phyloP scores from a whole-genome alignment of 2,888 invertebrate species.

The Apeira syringaria region DNA sequence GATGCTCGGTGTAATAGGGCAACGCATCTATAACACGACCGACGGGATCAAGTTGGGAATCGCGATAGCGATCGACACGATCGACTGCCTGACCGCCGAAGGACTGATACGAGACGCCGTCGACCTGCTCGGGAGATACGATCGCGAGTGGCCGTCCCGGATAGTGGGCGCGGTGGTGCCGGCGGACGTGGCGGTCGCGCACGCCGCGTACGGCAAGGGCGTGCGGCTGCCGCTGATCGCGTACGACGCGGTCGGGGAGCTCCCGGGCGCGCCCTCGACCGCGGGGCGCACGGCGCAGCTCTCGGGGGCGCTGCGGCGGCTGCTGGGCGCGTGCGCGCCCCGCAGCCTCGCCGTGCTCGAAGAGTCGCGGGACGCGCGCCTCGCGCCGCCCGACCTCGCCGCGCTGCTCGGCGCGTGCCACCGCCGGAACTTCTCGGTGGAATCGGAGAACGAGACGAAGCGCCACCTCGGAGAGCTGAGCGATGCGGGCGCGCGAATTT shows the following conservation, averaged over 20 bases:
- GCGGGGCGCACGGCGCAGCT: constrained; percentile 12
- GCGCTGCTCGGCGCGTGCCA: no score
- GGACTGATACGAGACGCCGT: not conserved
- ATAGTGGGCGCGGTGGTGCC: constrained; percentile 23
- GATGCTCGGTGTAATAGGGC: no score
- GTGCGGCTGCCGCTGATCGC: constrained; percentile 23
- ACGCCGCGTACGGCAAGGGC: constrained; percentile 10
- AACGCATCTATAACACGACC: not conserved
- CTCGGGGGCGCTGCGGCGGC: constrained; percentile 19
- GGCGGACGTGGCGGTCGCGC: constrained; percentile 19
- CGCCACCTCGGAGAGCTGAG: constrained; percentile 66
- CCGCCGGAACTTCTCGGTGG: no score
- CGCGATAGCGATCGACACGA: not conserved
- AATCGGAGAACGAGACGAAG: no score
- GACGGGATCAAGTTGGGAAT: not conserved
- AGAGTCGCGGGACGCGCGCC: not conserved
- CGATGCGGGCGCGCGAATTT: constrained; percentile 85
- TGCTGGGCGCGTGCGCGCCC: constrained; percentile 25
- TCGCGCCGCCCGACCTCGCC: no score
- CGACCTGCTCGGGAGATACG: not conserved
- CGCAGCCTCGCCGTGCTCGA: constrained; percentile 22
- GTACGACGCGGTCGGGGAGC: constrained; percentile 28
- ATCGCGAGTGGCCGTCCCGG: not conserved
- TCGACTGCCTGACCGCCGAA: not conserved
- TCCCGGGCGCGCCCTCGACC: constrained; percentile 6